Percentiles rank a stretch among this genome's conserved stretches.
Conservation (phyloP, 2,797 vertebrate genomes). For the Molossus alvarezi region DNA sequence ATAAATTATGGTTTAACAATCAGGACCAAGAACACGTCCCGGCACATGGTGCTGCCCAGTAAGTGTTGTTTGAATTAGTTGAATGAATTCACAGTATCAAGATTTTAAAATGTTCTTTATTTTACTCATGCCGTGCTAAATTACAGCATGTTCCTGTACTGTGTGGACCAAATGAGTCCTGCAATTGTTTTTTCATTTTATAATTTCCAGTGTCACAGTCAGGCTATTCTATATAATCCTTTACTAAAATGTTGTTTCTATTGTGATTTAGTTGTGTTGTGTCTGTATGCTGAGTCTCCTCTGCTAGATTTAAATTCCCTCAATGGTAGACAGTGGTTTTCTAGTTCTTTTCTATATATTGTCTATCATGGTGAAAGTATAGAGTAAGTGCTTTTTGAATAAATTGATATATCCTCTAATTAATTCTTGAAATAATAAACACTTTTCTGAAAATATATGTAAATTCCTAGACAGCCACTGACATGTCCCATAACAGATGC, state of each 20-base stretch:
- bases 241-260: neutral
- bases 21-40: neutral
- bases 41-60: neutral
- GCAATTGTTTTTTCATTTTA: conserved; percentile 32
- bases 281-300: neutral
- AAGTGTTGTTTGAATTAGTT: conserved; percentile 1
- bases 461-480: neutral
- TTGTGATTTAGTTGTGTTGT: neutral
- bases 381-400: neutral
- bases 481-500: neutral
- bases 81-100: neutral
- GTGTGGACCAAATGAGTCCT: neutral
- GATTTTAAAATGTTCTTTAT: neutral
- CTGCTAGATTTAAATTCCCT: neutral
- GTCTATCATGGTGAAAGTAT: neutral
- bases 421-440: conserved; percentile 56
- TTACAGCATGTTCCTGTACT: neutral
- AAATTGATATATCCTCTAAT: neutral
- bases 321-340: neutral
- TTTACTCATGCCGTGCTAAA: neutral
- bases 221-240: neutral
- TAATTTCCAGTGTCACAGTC: neutral
- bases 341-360: neutral
- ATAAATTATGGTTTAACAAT: neutral
- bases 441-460: neutral